Conservation (phyloP, 2,113 vertebrate species). For the Scopus umbretta region DNA sequence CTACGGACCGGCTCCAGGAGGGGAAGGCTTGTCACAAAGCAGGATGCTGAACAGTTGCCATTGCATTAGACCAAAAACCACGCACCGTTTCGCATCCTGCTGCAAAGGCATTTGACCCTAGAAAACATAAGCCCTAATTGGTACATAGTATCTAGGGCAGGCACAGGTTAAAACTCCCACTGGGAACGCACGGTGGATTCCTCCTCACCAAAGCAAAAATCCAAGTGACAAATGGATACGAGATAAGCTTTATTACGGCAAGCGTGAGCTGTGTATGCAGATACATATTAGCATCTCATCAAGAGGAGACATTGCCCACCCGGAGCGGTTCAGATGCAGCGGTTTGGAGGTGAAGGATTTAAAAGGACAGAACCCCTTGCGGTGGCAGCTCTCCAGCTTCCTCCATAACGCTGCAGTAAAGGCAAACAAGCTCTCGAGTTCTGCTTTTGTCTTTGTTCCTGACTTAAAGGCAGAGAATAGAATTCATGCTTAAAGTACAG, state of each 20-base stretch:
- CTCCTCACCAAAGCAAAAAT: background rate
- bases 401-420: background rate
- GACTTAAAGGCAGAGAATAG: background rate
- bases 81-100: background rate
- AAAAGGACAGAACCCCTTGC: background rate
- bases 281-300: background rate
- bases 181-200: background rate
- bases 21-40: background rate
- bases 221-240: background rate
- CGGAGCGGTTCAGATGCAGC: background rate
- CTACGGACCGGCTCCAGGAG: background rate
- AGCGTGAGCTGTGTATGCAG: background rate
- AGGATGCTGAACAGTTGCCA: background rate
- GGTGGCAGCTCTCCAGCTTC: background rate
- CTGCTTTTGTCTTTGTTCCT: background rate
- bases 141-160: background rate
- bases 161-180: background rate
- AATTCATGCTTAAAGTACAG: background rate
- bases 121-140: background rate
- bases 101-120: background rate
- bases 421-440: background rate
- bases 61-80: background rate
- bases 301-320: background rate
- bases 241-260: background rate
- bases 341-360: constrained; percentile 25